Evolutionary conservation across 2,888 invertebrate species (phyloP).

Genomic region (Chymomyza procnemis): DNA sequence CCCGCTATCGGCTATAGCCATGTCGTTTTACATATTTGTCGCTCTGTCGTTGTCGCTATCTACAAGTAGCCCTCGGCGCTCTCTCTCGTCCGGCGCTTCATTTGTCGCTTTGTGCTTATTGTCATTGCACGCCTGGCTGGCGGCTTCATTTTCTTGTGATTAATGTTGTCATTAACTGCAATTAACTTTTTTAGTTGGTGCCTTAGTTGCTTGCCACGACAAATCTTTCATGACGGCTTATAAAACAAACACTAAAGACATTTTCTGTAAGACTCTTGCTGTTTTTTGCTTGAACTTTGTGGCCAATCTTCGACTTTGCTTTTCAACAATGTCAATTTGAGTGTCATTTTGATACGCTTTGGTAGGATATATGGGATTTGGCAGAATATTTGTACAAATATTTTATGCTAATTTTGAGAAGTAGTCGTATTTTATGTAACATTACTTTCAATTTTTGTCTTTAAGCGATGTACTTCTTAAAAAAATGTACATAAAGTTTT

Average conservation of each 20-base stretch:
- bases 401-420: too few species aligned
- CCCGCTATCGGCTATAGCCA: too few species aligned
- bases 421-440: too few species aligned
- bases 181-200: conserved; percentile 70
- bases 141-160: conserved; percentile 76
- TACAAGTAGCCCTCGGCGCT: conserved; percentile 20
- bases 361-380: neutral
- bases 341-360: conserved; percentile 24
- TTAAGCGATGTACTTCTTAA: too few species aligned
- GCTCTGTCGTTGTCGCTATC: conserved; percentile 17
- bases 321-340: conserved; percentile 67
- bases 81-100: conserved; percentile 44
- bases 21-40: neutral
- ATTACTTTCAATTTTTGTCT: too few species aligned
- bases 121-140: conserved; percentile 47
- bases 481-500: too few species aligned
- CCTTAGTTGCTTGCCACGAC: conserved; percentile 41
- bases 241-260: conserved; percentile 41
- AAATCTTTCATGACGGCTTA: conserved; percentile 10
- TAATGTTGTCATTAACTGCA: conserved; percentile 78
- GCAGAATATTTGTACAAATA: neutral
- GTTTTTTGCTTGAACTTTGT: conserved; percentile 49
- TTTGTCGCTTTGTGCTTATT: conserved; percentile 71
- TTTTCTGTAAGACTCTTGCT: conserved; percentile 37
- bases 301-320: conserved; percentile 60